phyloP scores from a whole-genome alignment of 2,113 vertebrate species.

The Pontoporia blainvillei region DNA sequence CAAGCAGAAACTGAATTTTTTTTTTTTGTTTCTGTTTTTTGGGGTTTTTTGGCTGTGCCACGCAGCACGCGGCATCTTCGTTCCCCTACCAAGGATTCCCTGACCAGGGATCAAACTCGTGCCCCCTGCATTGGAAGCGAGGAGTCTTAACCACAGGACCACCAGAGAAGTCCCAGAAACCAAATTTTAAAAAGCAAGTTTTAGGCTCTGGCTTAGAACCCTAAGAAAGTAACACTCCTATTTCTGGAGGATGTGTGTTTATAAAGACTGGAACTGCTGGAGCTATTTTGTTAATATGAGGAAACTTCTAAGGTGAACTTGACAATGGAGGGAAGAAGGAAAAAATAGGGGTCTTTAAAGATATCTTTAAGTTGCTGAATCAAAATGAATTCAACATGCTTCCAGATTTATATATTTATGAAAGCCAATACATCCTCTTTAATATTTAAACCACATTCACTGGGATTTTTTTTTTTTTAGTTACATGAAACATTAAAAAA shows the following conservation, averaged over 20 bases:
- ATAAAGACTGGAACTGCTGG: neutral
- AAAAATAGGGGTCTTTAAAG: neutral
- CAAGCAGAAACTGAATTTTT: neutral
- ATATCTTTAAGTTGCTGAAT: neutral
- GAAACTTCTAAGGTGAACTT: neutral
- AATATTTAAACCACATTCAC: neutral
- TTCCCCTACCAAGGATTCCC: too few relatives aligned
- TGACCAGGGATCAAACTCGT: too few relatives aligned
- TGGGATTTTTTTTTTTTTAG: neutral
- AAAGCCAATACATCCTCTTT: neutral
- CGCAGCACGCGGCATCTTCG: fast-evolving
- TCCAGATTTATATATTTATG: neutral
- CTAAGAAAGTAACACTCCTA: neutral
- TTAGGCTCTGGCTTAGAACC: neutral
- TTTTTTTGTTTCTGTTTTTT: neutral
- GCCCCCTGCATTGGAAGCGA: too few relatives aligned
- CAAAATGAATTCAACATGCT: neutral
- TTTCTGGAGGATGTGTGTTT: neutral
- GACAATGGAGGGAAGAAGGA: neutral
- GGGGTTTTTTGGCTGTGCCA: too few relatives aligned
- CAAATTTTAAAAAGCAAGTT: neutral
- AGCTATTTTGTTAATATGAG: neutral
- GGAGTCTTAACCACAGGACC: too few relatives aligned
- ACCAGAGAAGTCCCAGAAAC: neutral
- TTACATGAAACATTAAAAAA: neutral